Evolutionary conservation across 2,113 vertebrate species (phyloP).

Genomic region (Cyprinodon variegatus): DNA sequence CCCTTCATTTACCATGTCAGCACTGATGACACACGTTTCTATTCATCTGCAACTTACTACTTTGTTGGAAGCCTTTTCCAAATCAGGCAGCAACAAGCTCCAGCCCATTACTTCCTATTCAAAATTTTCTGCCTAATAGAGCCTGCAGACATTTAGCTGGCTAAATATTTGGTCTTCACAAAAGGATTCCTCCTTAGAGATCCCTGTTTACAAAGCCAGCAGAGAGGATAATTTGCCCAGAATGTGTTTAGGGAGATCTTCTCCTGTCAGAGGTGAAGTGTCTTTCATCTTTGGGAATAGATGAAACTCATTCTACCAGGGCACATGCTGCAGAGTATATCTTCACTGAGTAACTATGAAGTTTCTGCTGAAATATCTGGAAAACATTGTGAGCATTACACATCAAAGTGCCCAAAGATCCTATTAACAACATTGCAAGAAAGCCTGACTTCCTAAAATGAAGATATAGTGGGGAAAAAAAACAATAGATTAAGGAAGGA

Average conservation of each 20-base stretch:
- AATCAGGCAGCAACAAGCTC: slow-evolving; percentile 71
- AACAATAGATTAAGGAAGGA: too few relatives aligned
- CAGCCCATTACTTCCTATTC: slow-evolving; percentile 45
- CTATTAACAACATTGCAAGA: too few relatives aligned
- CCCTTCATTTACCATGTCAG: slow-evolving; percentile 74
- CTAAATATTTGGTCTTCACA: slow-evolving; percentile 57
- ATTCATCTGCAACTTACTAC: slow-evolving; percentile 53
- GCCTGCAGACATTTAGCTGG: slow-evolving; percentile 50
- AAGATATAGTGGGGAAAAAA: too few relatives aligned
- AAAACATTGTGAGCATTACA: neutral
- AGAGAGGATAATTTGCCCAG: slow-evolving; percentile 46
- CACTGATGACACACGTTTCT: slow-evolving; percentile 62
- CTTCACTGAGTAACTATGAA: neutral
- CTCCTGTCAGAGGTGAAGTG: slow-evolving; percentile 63
- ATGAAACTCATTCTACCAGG: neutral
- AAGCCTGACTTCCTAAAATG: too few relatives aligned
- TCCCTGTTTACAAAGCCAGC: slow-evolving; percentile 47
- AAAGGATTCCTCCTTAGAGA: slow-evolving; percentile 53
- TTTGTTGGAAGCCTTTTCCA: slow-evolving; percentile 51
- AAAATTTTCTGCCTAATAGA: slow-evolving; percentile 62
- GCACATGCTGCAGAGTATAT: neutral
- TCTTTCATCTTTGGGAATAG: slow-evolving; percentile 62
- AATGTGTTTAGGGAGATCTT: slow-evolving; percentile 59
- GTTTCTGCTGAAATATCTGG: too few relatives aligned
- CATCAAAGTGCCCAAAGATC: too few relatives aligned